Percentiles rank a stretch among this genome's conserved stretches.
Conservation (phyloP, 2,113 vertebrate genomes). For the Hippocampus comes region DNA sequence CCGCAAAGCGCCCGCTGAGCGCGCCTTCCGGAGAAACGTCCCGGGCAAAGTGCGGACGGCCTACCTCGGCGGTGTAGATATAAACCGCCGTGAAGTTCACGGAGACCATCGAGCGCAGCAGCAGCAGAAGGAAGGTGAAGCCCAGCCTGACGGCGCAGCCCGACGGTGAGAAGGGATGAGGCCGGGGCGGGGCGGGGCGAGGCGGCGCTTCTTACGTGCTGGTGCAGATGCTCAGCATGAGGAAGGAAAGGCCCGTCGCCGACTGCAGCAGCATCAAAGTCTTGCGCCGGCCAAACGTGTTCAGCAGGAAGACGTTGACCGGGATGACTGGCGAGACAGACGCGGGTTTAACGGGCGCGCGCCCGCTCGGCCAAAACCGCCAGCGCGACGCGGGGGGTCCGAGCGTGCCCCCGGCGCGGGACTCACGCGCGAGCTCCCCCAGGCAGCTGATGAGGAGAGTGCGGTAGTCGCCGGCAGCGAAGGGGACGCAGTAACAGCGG, state of each 20-base stretch:
- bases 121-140: constrained; percentile 82
- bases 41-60: not conserved
- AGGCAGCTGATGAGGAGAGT: constrained; percentile 89
- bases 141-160: constrained; percentile 68
- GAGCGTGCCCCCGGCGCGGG: rapidly evolving
- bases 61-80: constrained; percentile 95
- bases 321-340: constrained; percentile 78
- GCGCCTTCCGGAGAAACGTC: too few relatives aligned
- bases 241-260: constrained; percentile 80
- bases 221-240: constrained; percentile 86
- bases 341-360: not conserved
- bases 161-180: not conserved
- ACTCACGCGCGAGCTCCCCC: constrained; percentile 84
- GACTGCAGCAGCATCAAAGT: constrained; percentile 82
- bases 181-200: too few relatives aligned
- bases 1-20: not conserved
- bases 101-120: constrained; percentile 85
- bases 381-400: not conserved
- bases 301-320: constrained; percentile 83
- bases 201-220: constrained; percentile 74
- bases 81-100: constrained; percentile 96
- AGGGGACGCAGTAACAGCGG: constrained; percentile 81
- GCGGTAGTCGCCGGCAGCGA: constrained; percentile 77
- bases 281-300: constrained; percentile 79
- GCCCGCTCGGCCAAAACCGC: too few relatives aligned